Percentiles rank a stretch among this genome's conserved stretches.
Evolutionary conservation across 2,113 vertebrate species (phyloP).

Genomic region (Cisticola juncidis): DNA sequence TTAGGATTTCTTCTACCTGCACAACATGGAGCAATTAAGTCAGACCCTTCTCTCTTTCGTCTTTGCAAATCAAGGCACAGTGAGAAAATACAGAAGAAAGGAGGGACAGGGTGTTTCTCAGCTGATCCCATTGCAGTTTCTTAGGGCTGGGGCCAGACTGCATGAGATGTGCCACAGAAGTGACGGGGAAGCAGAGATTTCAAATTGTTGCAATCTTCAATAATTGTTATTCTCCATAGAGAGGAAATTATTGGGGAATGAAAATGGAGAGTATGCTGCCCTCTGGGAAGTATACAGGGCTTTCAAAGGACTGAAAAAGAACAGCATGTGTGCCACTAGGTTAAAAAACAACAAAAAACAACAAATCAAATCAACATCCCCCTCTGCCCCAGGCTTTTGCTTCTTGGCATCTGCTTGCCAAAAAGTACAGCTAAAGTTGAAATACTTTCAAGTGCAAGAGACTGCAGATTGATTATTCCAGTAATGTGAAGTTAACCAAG

Average conservation of each 20-base stretch:
- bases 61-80: not conserved
- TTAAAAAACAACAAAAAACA: not conserved
- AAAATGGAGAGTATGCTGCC: not conserved
- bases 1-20: not conserved
- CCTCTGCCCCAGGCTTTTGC: not conserved
- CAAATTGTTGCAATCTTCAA: not conserved
- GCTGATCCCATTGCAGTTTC: not conserved
- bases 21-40: not conserved
- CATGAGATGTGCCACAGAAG: not conserved
- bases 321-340: not conserved
- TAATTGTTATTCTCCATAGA: not conserved
- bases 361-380: not conserved
- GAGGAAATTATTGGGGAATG: not conserved
- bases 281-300: not conserved
- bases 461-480: not conserved
- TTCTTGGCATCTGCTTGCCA: not conserved
- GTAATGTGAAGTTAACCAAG: not conserved
- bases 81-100: not conserved
- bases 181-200: not conserved
- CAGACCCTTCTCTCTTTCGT: not conserved
- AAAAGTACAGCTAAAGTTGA: not conserved
- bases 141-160: not conserved
- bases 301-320: not conserved
- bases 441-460: not conserved
- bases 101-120: not conserved